Evolutionary conservation across 2,888 invertebrate species (phyloP).

Genomic region (Rhogogaster chlorosoma): DNA sequence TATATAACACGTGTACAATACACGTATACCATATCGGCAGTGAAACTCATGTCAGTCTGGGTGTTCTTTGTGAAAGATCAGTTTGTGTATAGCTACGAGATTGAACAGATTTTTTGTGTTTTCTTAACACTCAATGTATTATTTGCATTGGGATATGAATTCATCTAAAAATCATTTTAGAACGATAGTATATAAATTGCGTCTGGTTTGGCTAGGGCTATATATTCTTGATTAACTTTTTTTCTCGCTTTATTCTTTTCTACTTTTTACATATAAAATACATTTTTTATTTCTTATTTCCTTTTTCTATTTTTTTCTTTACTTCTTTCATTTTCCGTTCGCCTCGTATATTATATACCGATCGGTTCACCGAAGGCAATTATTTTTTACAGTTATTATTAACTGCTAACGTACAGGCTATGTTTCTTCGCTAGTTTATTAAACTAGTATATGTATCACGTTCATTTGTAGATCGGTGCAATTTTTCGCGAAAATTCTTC

Average conservation of each 20-base stretch:
- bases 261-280: background rate
- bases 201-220: background rate
- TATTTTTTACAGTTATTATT: slow-evolving; percentile 31
- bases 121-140: background rate
- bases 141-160: background rate
- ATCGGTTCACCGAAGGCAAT: background rate
- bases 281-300: background rate
- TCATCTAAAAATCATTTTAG: background rate
- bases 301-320: background rate
- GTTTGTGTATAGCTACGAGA: background rate
- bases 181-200: background rate
- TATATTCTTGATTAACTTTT: background rate
- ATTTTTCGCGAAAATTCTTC: no score
- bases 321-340: background rate
- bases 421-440: background rate
- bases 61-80: background rate
- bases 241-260: background rate
- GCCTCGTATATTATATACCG: background rate
- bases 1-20: background rate
- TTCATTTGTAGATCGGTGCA: no score
- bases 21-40: background rate
- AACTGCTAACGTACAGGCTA: slow-evolving; percentile 36
- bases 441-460: background rate
- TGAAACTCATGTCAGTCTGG: background rate
- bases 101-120: slow-evolving; percentile 7